phyloP scores from a whole-genome alignment of 2,113 vertebrate species.

The Erythrocercus mccallii region DNA sequence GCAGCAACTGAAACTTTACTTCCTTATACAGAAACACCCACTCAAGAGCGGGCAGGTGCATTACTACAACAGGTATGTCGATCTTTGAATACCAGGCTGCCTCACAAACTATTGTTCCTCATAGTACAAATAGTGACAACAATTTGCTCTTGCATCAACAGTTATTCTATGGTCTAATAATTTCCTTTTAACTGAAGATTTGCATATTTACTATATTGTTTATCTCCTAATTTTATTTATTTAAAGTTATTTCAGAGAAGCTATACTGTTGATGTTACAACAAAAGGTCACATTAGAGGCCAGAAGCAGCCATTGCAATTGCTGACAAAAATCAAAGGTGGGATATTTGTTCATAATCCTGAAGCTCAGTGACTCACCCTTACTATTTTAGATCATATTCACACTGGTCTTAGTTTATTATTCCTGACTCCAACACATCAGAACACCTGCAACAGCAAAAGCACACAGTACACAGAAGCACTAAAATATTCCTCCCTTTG shows the following conservation, averaged over 20 bases:
- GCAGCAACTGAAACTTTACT: no score
- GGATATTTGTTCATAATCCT: not conserved
- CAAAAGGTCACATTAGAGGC: not conserved
- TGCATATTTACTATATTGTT: not conserved
- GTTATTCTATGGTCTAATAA: not conserved
- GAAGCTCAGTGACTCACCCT: not conserved
- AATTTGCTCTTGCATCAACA: not conserved
- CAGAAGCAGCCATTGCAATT: not conserved
- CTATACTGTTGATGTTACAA: not conserved
- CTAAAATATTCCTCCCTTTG: not conserved
- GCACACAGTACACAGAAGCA: not conserved
- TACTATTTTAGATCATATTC: not conserved
- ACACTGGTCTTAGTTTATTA: not conserved
- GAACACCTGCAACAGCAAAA: not conserved
- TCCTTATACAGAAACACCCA: no score
- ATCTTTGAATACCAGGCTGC: not conserved
- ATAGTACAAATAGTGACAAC: not conserved
- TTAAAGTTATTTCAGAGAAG: not conserved
- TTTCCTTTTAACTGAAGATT: not conserved
- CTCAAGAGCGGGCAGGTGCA: no score
- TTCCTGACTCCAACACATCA: not conserved
- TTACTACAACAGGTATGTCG: not conserved
- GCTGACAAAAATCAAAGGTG: not conserved
- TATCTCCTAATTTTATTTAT: not conserved
- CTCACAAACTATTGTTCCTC: not conserved